Evolutionary conservation across 1,140 invertebrate genomes (phyloP), one percentile per base, ranked within the genome.

Genomic region (Atta texana): DNA sequence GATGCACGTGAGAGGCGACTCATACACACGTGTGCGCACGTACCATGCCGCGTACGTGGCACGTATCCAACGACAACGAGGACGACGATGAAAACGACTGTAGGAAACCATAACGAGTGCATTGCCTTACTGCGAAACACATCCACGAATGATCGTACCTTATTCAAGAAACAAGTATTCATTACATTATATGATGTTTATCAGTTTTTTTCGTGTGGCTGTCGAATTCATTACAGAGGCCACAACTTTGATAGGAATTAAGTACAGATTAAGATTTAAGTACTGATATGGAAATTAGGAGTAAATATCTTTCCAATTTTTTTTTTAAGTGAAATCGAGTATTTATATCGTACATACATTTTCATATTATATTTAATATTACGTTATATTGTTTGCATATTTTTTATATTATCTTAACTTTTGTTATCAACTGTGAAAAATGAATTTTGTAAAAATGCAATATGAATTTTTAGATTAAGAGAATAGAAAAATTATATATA

Each of bases 71-170:
- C 64, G 64, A 71, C 49, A 21, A 78, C 24, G 76, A 66, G 2
- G 61, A 64, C 31, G 34, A 44, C 34, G 55, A 76, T 7, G 74
- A 61, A 3, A 55, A 24, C 34, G 53, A 34, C 34, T 18, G n/a
- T 87, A 78, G 84, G 81, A 86, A 88, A 89, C 74, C 81, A 75
- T 91, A 91, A 92, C 85, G 90, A 74, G 87, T 69, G 84, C 85
- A 87, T 76, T 89, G 81, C 74, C 87, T 72, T 57, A 57, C 71
- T 86, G 57, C 88, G 85, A 90, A 92, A 92, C 39, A 2, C 39
- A 44, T 90, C 53, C 39, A 18, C 39, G 14, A 64, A 72, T 82
- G 53, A 81, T 75, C 55, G 66, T 69, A 69, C 44, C n/a, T 39
- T 69, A 69, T 8, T 69, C 34, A 14, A 71, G 78, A 81, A 44